Percentiles rank a stretch among this genome's conserved stretches.
These are phyloP conservation scores for Spilosoma lubricipeda DNA, from an alignment of 2,888 invertebrate species.

Conservation along the genomic window DNA sequence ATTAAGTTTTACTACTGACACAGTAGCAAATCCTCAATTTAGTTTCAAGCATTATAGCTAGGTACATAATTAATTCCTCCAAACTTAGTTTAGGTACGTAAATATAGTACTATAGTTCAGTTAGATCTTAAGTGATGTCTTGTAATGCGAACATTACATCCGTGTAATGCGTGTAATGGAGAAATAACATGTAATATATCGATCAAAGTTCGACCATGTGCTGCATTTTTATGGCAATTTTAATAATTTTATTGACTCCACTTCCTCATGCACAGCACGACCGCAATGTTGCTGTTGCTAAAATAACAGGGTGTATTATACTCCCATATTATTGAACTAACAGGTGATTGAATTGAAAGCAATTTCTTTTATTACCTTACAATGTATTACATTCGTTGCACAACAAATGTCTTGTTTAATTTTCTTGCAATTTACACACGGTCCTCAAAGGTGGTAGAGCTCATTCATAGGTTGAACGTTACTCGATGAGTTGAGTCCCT, in stretches of 20 bases:
- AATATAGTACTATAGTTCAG: no score
- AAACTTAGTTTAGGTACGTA: constrained; percentile 34
- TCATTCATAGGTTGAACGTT: not conserved
- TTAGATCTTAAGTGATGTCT: constrained; percentile 36
- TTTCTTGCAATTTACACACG: not conserved
- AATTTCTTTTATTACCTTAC: constrained; percentile 7
- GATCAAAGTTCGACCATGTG: constrained; percentile 38
- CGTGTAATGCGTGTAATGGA: constrained; percentile 42
- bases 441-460: not conserved
- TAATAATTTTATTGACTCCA: constrained; percentile 35
- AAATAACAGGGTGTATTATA: constrained; percentile 17
- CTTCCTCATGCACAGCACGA: constrained; percentile 41
- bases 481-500: not conserved
- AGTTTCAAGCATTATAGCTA: constrained; percentile 7
- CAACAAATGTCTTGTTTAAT: not conserved
- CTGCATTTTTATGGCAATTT: constrained; percentile 45
- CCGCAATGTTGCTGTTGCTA: constrained; percentile 10
- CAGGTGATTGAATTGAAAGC: constrained; percentile 17
- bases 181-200: constrained; percentile 49
- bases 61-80: constrained; percentile 28
- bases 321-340: constrained; percentile 6
- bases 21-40: constrained; percentile 19
- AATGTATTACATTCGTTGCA: constrained; percentile 5
- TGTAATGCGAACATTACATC: constrained; percentile 39
- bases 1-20: constrained; percentile 16